A percentile compares a stretch with the other conserved stretches of the same genome.
Evolutionary conservation across 35 echinoderm and acorn worm genomes (phyloP).

Genomic region (Acanthaster planci): DNA sequence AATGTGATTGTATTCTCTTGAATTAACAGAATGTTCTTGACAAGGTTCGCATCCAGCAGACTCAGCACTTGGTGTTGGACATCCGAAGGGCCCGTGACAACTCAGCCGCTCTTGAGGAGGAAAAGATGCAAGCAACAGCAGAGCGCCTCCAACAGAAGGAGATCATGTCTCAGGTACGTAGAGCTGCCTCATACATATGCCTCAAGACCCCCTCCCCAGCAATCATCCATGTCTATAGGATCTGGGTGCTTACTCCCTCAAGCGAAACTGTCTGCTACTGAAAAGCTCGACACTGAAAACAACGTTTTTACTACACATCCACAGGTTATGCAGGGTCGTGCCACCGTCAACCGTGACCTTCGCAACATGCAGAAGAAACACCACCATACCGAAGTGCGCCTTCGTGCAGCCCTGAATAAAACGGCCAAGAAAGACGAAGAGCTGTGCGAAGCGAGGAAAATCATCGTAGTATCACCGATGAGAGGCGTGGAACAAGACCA

Average conservation of each 20-base stretch:
- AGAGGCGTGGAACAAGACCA: conserved; percentile 12
- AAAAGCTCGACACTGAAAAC: no score
- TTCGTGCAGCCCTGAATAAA: neutral
- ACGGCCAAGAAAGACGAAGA: neutral
- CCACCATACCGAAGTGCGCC: conserved; percentile 1
- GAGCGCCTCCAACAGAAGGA: conserved; percentile 8
- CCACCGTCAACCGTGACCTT: neutral
- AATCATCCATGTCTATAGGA: no score
- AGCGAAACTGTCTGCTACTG: no score
- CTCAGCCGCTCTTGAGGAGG: neutral
- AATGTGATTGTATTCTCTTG: neutral
- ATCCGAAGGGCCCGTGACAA: neutral
- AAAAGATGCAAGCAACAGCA: neutral
- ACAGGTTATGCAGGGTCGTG: neutral
- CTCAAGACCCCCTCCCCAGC: no score
- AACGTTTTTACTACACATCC: neutral
- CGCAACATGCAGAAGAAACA: conserved; percentile 13
- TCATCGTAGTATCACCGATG: neutral
- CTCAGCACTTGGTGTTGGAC: conserved; percentile 3
- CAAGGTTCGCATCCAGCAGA: neutral
- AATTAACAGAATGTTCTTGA: neutral
- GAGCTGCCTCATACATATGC: no score
- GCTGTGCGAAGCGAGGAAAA: neutral
- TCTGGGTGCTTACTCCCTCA: no score
- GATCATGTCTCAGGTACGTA: neutral